phyloP scores from a whole-genome alignment of 2,113 vertebrate species.

The Actinemys pallida region DNA sequence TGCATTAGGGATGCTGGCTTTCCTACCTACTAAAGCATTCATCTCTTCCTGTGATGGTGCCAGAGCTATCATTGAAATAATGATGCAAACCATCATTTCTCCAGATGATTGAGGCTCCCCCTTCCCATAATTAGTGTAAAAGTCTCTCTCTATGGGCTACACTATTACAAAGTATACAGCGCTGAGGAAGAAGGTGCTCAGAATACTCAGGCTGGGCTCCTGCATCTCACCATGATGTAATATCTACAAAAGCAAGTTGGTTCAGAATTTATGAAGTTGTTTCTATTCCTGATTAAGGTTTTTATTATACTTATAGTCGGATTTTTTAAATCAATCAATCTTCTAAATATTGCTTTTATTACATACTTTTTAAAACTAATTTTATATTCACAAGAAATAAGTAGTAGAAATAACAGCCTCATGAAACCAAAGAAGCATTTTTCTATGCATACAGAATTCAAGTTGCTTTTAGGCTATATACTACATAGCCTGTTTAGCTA shows the following conservation, averaged over 20 bases:
- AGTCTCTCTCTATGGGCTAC: not conserved
- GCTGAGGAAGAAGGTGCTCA: not conserved
- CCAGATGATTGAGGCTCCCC: not conserved
- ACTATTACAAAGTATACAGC: not conserved
- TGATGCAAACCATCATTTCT: not conserved
- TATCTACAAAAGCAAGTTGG: not conserved
- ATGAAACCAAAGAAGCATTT: not conserved
- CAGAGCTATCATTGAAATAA: not conserved
- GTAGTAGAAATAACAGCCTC: not conserved
- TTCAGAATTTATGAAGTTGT: not conserved
- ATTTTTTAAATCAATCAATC: not conserved
- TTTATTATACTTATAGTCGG: not conserved
- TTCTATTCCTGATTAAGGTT: not conserved
- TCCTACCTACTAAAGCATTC: not conserved
- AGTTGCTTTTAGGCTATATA: not conserved
- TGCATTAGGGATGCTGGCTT: not conserved
- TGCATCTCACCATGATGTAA: not conserved
- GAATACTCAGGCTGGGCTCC: not conserved
- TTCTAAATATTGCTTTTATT: not conserved
- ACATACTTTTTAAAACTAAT: not conserved
- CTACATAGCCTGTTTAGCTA: not conserved
- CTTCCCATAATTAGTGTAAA: not conserved
- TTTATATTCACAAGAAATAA: not conserved
- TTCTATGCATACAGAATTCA: not conserved
- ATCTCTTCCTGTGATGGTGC: not conserved